Evolutionary conservation across 2,888 invertebrate genomes (phyloP).

Genomic region (Drosophila pseudotakahashii): DNA sequence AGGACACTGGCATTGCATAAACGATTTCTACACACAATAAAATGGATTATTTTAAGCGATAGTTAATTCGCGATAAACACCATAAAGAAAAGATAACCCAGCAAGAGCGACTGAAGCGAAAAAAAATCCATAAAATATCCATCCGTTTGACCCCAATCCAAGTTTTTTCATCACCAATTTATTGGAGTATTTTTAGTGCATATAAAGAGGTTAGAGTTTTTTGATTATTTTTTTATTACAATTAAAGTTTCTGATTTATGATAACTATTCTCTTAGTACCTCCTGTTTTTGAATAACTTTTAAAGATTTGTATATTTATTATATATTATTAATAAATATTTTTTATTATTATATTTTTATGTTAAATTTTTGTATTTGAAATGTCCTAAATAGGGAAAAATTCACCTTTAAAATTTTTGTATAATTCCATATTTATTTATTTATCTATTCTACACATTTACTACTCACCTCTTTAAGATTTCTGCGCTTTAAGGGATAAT

Average conservation of each 20-base stretch:
- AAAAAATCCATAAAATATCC: neutral
- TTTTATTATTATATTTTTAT: no score
- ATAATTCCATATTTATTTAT: no score
- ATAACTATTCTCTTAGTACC: no score
- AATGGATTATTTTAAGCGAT: constrained; percentile 30
- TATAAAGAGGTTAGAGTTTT: neutral
- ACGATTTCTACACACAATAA: constrained; percentile 29
- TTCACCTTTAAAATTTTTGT: no score
- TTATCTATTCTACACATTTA: no score
- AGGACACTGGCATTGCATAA: constrained; percentile 30
- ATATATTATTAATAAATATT: neutral
- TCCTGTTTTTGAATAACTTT: no score
- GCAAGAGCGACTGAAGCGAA: neutral
- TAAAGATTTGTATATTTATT: neutral
- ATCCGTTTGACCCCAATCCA: neutral
- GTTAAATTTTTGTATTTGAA: no score
- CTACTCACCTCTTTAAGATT: neutral
- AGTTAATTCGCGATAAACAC: constrained; percentile 26
- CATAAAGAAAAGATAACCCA: constrained; percentile 3
- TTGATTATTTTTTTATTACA: neutral
- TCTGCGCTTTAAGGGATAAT: neutral
- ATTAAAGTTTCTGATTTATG: no score
- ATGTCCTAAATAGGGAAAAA: no score
- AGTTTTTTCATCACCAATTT: neutral
- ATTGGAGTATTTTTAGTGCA: neutral